Percentiles rank a stretch among this genome's conserved stretches.
Conservation (phyloP, 2,797 vertebrate genomes). For the Tinamus major region DNA sequence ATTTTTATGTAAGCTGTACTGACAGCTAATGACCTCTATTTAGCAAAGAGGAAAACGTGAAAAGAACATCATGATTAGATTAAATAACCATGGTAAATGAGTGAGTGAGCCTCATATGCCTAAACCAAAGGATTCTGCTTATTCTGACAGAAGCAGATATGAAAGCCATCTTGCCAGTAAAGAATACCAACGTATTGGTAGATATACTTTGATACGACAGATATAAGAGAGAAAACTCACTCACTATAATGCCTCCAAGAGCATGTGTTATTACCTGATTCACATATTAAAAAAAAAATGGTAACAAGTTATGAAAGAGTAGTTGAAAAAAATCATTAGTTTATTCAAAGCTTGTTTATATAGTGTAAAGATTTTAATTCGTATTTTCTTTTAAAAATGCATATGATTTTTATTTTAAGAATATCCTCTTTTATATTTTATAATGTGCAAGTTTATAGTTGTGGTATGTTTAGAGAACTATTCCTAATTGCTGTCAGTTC, state of each 20-base stretch:
- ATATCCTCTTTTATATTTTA: not conserved
- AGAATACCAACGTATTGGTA: not conserved
- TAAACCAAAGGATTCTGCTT: constrained; percentile 18
- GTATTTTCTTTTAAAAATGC: not conserved
- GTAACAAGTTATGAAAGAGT: not conserved
- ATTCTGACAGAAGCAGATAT: not conserved
- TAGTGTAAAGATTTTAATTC: not conserved
- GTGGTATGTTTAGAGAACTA: not conserved
- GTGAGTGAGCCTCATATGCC: not conserved
- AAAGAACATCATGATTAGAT: not conserved
- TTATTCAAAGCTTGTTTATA: not conserved
- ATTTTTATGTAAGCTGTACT: constrained; percentile 19
- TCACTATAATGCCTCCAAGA: not conserved
- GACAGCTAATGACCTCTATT: constrained; percentile 39
- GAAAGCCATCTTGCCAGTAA: not conserved
- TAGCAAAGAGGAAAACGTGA: constrained; percentile 2
- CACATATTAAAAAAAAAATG: not conserved
- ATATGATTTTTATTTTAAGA: not conserved
- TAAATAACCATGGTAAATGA: not conserved
- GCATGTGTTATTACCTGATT: not conserved
- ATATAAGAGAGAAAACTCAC: not conserved
- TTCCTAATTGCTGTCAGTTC: not conserved
- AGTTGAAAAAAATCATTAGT: not conserved
- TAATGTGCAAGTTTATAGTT: not conserved
- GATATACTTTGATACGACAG: not conserved